Evolutionary conservation across 2,888 invertebrate genomes (phyloP), one percentile per base, ranked within the genome.

Genomic region (Nyleta sp.): DNA sequence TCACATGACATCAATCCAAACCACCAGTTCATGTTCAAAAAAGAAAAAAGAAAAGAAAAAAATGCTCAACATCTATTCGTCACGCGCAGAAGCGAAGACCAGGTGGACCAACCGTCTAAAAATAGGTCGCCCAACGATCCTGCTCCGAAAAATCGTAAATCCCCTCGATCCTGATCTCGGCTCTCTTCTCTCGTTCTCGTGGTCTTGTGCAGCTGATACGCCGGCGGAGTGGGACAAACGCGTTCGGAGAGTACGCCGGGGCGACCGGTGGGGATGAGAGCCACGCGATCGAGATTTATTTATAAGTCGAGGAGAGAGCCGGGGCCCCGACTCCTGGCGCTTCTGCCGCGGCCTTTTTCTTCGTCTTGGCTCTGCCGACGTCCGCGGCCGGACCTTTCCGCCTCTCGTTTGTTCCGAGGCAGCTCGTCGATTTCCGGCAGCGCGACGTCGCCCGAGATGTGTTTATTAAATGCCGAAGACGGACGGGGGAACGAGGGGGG

Each of bases 231-330:
- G 80, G 82, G 83, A 79, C 78, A 79, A 82, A 80, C 73, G 81
- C 78, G 80, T 78, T 79, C 80, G 73, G 80, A 79, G 82, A 81
- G 83, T 79, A 80, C 85, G 84, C 85, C 83, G 78, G 78, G 71
- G 75, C 53, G 68, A 68, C 44, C 72, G 73, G 87, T 87, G 87
- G 90, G 87, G 90, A 87, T 86, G 83, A 81, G 89, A 88, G 90
- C 90, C 90, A 90, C 90, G 90, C 90, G 90, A 90, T 89, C 90
- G 87, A 89, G 90, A 90, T 90, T 90, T 90, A 90, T 90, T 90
- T 90, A 90, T 90, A 90, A 90, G 87, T 87, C 85, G 86, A 84
- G 85, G 18, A 24, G 81, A 83, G 83, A 53, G 82, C 81, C 80
- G 15, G 8, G 42, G 22, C 53, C 18, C 78, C 82, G 78, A 64